phyloP scores from a whole-genome alignment of 2,797 vertebrate species.

The Acanthiza pusilla region DNA sequence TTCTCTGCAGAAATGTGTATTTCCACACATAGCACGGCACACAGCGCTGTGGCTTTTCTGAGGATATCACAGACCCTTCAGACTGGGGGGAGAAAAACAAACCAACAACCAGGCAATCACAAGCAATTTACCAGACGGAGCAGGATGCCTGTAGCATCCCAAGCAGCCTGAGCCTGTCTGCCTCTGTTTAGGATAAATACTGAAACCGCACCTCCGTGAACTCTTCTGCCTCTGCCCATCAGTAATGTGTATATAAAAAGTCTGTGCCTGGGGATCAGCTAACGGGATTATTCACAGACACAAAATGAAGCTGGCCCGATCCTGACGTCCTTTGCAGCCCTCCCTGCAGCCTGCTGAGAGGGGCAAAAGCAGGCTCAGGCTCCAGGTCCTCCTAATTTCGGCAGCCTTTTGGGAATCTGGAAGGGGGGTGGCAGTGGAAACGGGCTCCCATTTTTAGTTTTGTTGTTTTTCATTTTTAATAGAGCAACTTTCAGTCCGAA shows the following conservation, averaged over 20 bases:
- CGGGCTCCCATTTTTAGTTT: neutral
- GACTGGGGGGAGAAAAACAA: conserved; percentile 1
- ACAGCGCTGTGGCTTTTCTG: neutral
- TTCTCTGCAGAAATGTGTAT: neutral
- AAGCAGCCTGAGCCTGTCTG: conserved; percentile 58
- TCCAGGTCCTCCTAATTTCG: neutral
- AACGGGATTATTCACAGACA: conserved; percentile 52
- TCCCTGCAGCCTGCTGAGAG: neutral
- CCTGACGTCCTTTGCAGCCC: neutral
- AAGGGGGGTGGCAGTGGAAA: neutral
- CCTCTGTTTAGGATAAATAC: conserved; percentile 54
- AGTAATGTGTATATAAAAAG: conserved; percentile 49
- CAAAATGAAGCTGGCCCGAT: conserved; percentile 39
- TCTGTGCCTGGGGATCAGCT: conserved; percentile 23
- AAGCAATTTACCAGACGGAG: conserved; percentile 49
- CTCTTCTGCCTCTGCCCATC: conserved; percentile 50
- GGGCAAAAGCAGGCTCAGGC: conserved; percentile 8
- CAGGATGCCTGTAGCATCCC: conserved; percentile 59
- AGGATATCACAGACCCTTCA: conserved; percentile 4
- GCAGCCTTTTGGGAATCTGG: neutral
- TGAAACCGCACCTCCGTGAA: neutral
- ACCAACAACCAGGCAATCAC: conserved; percentile 41
- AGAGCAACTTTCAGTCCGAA: conserved; percentile 22
- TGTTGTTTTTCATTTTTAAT: conserved; percentile 37
- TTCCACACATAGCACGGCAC: neutral